A percentile compares a stretch with the other conserved stretches of the same genome.
phyloP scores from a whole-genome alignment of 2,888 invertebrate species.

The Abrostola triplasia region DNA sequence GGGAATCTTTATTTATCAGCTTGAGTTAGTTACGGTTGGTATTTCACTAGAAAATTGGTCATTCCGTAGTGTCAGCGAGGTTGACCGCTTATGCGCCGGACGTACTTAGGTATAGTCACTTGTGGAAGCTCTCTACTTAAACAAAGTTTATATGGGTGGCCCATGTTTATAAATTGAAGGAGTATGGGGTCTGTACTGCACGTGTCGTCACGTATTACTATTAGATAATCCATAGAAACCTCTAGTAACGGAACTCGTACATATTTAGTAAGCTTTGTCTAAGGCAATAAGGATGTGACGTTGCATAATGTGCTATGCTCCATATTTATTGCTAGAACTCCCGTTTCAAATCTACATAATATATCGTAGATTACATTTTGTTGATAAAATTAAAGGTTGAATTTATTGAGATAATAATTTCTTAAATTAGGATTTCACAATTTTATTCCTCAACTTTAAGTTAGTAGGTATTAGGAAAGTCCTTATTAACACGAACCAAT shows the following conservation, averaged over 20 bases:
- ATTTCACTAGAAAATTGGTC: too few species aligned
- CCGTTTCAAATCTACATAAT: constrained; percentile 3
- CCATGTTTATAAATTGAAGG: constrained; percentile 3
- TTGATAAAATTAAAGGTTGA: background rate
- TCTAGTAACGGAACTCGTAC: constrained; percentile 31
- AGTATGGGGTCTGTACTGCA: constrained; percentile 1
- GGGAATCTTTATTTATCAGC: too few species aligned
- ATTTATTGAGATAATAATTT: too few species aligned
- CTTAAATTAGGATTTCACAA: too few species aligned
- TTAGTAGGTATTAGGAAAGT: too few species aligned
- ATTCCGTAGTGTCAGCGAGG: too few species aligned
- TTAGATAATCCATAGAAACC: constrained; percentile 40
- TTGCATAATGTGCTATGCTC: background rate
- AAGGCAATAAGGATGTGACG: constrained; percentile 12
- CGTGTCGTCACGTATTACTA: constrained; percentile 28
- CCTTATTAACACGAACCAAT: too few species aligned
- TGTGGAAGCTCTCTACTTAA: too few species aligned
- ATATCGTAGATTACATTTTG: background rate
- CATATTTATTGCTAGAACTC: background rate
- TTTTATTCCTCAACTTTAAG: too few species aligned
- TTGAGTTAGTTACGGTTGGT: too few species aligned
- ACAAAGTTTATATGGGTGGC: constrained; percentile 25
- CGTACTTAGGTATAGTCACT: too few species aligned
- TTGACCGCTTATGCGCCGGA: too few species aligned
- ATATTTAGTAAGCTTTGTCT: constrained; percentile 39